Percentiles rank a stretch among this genome's conserved stretches.
Evolutionary conservation across 2,113 vertebrate genomes (phyloP).

Genomic region (Cranoglanis bouderius): DNA sequence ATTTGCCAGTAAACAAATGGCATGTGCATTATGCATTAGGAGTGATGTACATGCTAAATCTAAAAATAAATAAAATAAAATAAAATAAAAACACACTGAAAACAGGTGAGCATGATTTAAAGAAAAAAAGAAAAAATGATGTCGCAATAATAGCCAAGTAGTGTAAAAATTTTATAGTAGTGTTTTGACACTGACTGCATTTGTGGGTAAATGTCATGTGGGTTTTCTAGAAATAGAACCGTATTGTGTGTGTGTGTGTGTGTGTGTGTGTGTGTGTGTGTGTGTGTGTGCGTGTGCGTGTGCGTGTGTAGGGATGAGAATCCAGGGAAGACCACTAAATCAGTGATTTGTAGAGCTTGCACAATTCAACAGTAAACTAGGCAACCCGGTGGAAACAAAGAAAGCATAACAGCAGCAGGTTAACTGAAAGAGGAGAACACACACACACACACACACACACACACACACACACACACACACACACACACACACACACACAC

Average conservation of each 20-base stretch:
- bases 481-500: no score
- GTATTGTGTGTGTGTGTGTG: neutral
- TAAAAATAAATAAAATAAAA: neutral
- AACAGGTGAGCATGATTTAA: neutral
- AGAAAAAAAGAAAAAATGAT: neutral
- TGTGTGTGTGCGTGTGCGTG: neutral
- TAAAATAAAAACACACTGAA: neutral
- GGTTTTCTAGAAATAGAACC: neutral
- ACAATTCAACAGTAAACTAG: neutral
- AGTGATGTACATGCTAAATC: neutral
- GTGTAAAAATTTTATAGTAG: neutral
- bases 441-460: neutral
- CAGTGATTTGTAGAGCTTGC: neutral
- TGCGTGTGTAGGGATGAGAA: neutral
- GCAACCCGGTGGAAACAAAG: constrained; percentile 9
- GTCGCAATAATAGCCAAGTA: neutral
- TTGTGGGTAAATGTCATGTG: neutral
- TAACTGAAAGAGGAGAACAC: neutral
- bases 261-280: neutral
- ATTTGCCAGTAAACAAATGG: neutral
- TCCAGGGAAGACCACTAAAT: neutral
- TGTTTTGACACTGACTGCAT: neutral
- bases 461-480: constrained; percentile 17
- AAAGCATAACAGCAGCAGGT: constrained; percentile 24
- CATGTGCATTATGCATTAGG: no score